phyloP scores from a whole-genome alignment of 2,797 vertebrate species.

The Scyliorhinus canicula region DNA sequence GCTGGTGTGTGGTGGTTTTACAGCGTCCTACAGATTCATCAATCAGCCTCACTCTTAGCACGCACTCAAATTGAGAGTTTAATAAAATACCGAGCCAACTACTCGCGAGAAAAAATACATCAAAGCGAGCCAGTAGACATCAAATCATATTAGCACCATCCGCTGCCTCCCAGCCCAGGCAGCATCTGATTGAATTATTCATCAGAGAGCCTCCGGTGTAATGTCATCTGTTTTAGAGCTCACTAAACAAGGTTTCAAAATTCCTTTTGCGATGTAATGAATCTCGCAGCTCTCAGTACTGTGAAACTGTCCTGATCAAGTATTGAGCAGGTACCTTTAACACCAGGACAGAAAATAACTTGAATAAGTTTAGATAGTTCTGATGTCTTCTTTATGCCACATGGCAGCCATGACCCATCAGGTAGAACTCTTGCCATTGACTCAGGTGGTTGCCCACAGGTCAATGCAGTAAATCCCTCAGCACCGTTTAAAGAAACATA shows the following conservation, averaged over 20 bases:
- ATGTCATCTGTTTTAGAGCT: not conserved
- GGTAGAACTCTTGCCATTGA: not conserved
- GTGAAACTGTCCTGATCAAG: not conserved
- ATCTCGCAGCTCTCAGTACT: not conserved
- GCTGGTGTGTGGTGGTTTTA: not conserved
- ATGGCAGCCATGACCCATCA: not conserved
- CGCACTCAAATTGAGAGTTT: not conserved
- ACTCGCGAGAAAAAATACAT: not conserved
- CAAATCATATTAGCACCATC: not conserved
- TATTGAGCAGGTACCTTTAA: not conserved
- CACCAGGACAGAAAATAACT: not conserved
- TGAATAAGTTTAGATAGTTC: not conserved
- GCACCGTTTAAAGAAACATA: not conserved
- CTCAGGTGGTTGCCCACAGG: not conserved
- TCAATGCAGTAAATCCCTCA: not conserved
- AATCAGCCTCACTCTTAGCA: constrained; percentile 9
- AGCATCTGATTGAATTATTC: constrained; percentile 2
- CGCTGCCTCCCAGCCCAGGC: not conserved
- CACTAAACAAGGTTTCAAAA: not conserved
- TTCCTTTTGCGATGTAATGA: not conserved
- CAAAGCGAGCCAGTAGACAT: not conserved
- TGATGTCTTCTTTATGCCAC: not conserved
- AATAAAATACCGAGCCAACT: not conserved
- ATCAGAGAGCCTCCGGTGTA: not conserved
- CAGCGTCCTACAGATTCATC: not conserved